Conservation (phyloP, 2,113 vertebrate genomes). For the Alexandromys fortis region DNA sequence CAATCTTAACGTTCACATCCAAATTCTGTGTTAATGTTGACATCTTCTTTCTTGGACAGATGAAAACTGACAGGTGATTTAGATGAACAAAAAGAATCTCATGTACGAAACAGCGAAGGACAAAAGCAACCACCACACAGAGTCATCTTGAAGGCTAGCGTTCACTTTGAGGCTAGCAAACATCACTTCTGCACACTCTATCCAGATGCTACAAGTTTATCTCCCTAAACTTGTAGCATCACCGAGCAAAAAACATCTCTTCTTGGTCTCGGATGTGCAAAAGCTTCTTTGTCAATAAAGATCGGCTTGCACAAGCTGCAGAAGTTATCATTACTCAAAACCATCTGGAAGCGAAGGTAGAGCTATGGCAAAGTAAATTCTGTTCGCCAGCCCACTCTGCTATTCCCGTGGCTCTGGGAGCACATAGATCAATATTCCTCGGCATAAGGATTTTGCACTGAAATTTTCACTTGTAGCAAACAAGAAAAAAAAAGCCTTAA, state of each 20-base stretch:
- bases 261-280: slow-evolving; percentile 64
- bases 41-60: not conserved
- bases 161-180: not conserved
- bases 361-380: slow-evolving; percentile 85
- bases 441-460: slow-evolving; percentile 82
- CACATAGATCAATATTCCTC: slow-evolving; percentile 88
- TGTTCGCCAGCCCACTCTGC: slow-evolving; percentile 27
- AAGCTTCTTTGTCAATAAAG: slow-evolving; percentile 88
- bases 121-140: not conserved
- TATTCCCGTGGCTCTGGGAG: slow-evolving; percentile 80
- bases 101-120: not conserved
- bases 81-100: not conserved
- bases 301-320: slow-evolving; percentile 84
- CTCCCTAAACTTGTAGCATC: not conserved
- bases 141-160: not conserved
- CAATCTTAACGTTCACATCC: not conserved
- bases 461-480: slow-evolving; percentile 90
- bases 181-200: not conserved
- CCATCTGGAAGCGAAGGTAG: slow-evolving; percentile 80
- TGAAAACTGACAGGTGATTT: too few species aligned
- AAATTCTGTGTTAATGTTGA: not conserved
- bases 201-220: too few species aligned
- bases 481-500: slow-evolving; percentile 85
- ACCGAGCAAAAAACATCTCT: slow-evolving; percentile 46
- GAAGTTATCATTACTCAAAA: slow-evolving; percentile 84